Evolutionary conservation across 1,140 invertebrate species (phyloP), one percentile per base, ranked within the genome.

Genomic region (Drosophila mayri): DNA sequence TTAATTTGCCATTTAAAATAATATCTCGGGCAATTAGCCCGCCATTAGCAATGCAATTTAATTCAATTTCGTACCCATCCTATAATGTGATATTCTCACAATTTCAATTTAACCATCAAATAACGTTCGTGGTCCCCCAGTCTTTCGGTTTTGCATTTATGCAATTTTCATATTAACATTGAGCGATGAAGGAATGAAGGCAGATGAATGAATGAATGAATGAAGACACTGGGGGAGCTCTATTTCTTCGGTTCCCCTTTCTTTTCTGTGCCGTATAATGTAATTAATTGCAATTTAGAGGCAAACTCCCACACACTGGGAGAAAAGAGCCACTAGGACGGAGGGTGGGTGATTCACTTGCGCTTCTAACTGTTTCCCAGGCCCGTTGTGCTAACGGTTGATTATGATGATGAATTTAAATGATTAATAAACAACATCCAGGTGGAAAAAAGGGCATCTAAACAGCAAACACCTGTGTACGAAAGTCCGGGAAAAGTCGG

Each of bases 211-310:
- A 79, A 59, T 82, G 79, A 73, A 66, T 73, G 65, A 72, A 81
- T 50, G 55, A 62, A 58, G 52, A 46, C 60, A 66, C 66, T 54
- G 66, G 47, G 61, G 66, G 66, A 68, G 38, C 66, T 65, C 30
- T 62, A 30, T 40, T 52, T 54, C 63, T 50, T 46, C 59, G 54
- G 43, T 65, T 44, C 41, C 37, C 54, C 63, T 58, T 60, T 64
- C 62, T 62, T 37, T 25, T 25, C 59, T 50, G 47, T 22, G 65
- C 49, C 61, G 43, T 52, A 79, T 81, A 81, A 81, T 74, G 76
- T 85, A 90, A 90, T 90, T 90, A 90, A 90, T 90, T 90, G 85
- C 85, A 90, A 90, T 90, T 90, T 90, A 88, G 84, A 88, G 73
- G 64, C 32, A 60, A 60, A 32, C 57, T 67, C 79, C 67, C 61